Conservation (phyloP, 2,888 invertebrate genomes). For the Galerucella pusilla region DNA sequence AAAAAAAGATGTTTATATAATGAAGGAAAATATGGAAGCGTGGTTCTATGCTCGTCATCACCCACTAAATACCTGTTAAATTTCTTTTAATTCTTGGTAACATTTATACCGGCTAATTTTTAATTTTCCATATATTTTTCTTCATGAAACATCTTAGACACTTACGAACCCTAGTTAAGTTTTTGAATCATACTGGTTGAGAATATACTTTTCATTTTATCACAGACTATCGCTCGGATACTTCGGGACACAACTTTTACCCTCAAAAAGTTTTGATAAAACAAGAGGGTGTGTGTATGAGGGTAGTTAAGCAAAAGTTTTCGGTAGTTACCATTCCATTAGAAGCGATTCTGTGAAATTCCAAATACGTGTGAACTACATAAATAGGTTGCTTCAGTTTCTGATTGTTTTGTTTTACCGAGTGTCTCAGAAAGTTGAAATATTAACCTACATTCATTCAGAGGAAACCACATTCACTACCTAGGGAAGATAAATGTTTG, state of each 20-base stretch:
- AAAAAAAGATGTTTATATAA: too few relatives aligned
- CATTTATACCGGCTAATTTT: neutral
- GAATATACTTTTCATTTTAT: neutral
- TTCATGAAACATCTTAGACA: neutral
- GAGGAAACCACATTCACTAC: too few relatives aligned
- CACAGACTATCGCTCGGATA: neutral
- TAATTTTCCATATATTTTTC: neutral
- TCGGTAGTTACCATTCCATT: neutral
- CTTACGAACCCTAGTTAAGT: neutral
- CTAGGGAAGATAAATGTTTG: too few relatives aligned
- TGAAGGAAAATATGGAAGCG: too few relatives aligned
- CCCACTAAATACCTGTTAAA: neutral
- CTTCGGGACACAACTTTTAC: neutral
- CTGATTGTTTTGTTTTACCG: too few relatives aligned
- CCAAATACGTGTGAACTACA: neutral
- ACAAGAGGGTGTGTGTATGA: neutral
- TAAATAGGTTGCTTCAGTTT: neutral
- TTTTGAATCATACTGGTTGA: neutral
- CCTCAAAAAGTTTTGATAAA: neutral
- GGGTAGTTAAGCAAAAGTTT: neutral
- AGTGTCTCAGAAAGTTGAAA: too few relatives aligned
- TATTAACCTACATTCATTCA: too few relatives aligned
- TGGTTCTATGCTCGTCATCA: too few relatives aligned
- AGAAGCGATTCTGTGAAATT: neutral
- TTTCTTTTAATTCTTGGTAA: neutral